Conservation (phyloP, 2,888 invertebrate species). For the Thysanoteuthis rhombus region DNA sequence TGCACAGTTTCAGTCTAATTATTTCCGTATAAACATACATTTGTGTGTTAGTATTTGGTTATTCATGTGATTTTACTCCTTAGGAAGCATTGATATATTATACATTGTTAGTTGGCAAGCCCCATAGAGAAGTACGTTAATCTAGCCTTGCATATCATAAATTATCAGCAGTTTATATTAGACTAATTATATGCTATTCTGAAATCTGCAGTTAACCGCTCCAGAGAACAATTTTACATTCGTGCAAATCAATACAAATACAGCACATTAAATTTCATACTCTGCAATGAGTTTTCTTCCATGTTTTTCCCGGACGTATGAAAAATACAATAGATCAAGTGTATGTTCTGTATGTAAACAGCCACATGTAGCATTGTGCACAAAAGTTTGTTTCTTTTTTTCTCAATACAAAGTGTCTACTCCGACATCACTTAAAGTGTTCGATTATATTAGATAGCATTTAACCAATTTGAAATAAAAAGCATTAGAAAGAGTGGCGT, state of each 20-base stretch:
- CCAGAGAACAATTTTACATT: not conserved
- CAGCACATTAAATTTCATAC: not conserved
- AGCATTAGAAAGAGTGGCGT: not conserved
- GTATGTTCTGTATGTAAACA: not conserved
- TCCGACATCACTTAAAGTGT: not conserved
- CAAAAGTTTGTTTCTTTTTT: not conserved
- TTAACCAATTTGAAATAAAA: not conserved
- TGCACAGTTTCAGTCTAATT: not conserved
- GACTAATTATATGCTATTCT: not conserved
- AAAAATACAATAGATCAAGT: not conserved
- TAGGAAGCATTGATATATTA: too few species aligned
- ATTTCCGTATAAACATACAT: too few species aligned
- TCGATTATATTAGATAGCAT: not conserved
- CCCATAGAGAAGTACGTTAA: not conserved
- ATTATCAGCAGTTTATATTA: not conserved
- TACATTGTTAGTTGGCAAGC: too few species aligned
- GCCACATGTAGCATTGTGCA: not conserved
- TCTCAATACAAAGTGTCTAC: not conserved
- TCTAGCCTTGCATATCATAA: not conserved
- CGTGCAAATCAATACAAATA: not conserved
- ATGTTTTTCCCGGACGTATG: not conserved
- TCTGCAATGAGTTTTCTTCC: not conserved
- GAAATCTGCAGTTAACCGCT: not conserved
- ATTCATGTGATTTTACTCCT: too few species aligned
- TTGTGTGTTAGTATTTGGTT: too few species aligned